These are phyloP conservation scores for Natrix natrix DNA, from an alignment of 2,797 vertebrate species.

Conservation along the genomic window DNA sequence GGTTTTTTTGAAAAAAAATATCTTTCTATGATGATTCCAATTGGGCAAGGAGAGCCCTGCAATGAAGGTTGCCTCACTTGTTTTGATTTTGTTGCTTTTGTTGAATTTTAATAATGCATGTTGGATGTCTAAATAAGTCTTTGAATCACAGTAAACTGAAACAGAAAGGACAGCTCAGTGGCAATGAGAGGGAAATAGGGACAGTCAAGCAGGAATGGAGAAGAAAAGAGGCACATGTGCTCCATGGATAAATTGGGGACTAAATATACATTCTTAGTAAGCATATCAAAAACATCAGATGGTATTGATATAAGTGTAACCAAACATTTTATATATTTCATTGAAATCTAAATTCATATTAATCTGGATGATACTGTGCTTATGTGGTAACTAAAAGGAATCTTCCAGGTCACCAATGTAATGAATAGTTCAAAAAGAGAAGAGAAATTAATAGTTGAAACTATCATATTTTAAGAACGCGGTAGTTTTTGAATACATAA, in stretches of 20 bases:
- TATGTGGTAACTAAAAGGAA: neutral
- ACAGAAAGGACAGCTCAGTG: slow-evolving; percentile 15
- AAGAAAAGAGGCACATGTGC: slow-evolving; percentile 21
- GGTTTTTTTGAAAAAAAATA: neutral
- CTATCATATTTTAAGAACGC: neutral
- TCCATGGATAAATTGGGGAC: neutral
- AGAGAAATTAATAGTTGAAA: neutral
- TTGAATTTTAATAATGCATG: neutral
- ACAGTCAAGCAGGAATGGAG: neutral
- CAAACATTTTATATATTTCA: neutral
- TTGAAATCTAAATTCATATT: neutral
- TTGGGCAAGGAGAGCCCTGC: neutral
- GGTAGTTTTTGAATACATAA: neutral
- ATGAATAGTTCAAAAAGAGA: neutral
- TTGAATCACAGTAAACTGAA: slow-evolving; percentile 13
- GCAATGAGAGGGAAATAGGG: neutral
- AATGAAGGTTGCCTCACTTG: neutral
- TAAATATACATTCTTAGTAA: neutral
- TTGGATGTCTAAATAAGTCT: slow-evolving; percentile 10
- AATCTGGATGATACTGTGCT: fast-evolving
- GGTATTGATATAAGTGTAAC: neutral
- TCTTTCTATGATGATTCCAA: neutral
- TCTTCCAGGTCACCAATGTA: fast-evolving
- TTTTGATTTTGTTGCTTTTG: neutral
- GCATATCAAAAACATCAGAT: neutral